Base-by-base conservation (phyloP, 92 coral and sea anemone genomes). In the Muricea muricata region DNA sequence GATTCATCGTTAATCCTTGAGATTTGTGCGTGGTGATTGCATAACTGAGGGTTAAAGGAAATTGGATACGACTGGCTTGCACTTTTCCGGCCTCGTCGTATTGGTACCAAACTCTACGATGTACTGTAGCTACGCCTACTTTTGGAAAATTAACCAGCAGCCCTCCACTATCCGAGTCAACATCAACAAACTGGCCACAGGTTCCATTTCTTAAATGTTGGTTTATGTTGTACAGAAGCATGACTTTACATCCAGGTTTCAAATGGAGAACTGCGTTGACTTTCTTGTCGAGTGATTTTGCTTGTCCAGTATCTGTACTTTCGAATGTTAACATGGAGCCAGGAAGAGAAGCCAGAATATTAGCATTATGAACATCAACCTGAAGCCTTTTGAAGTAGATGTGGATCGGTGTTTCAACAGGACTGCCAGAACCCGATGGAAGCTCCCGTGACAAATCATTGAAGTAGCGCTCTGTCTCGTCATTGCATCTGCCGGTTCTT, bases 11-110 rank as follows among this genome's bases (percentile, higher is more conserved):
- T n/a, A 58, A 26, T 7, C 67, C 67, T 58, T 58, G 67, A 6
- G 67, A n/a, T 20, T 58, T 58, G 67, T 58, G 67, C 6, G 67
- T 20, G 21, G 67, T 58, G 67, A 58, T 58, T n/a, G 67, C 67
- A 26, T 58, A 58, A 26, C 10, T 8, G 9, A 58, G 67, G 9
- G 25, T 58, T 58, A n/a, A n/a, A n/a, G n/a, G n/a, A n/a, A n/a
- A n/a, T n/a, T n/a, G n/a, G n/a, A n/a, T n/a, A n/a, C n/a, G n/a
- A n/a, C n/a, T n/a, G n/a, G n/a, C n/a, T n/a, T n/a, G n/a, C n/a
- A n/a, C n/a, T n/a, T n/a, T n/a, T n/a, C n/a, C n/a, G n/a, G n/a
- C n/a, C n/a, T n/a, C n/a, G n/a, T n/a, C n/a, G n/a, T n/a, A n/a
- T n/a, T n/a, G n/a, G 21, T 58, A 58, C 67, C 67, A 58, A 18